Base-by-base conservation (phyloP, 2,113 vertebrate genomes). In the Platichthys stellatus region DNA sequence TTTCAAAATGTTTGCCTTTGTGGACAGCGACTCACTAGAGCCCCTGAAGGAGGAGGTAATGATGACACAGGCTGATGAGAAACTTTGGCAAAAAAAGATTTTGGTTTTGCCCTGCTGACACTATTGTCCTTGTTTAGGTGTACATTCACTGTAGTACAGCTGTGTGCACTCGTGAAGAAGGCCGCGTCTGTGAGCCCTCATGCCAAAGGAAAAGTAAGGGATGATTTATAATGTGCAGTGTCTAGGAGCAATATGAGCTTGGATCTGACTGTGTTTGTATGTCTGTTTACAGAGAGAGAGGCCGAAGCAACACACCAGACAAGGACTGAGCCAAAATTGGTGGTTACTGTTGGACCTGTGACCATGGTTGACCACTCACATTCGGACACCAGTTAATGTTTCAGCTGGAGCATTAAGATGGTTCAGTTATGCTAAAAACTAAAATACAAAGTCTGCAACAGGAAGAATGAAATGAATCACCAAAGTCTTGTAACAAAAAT, bases 81-180 rank as follows among this genome's bases (percentile, higher is more conserved):
- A 24, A 61, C 14, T 21, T 2, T 18, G 38, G 17, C 53, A 49
- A 4, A 2, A 8, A 12, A 61, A 69, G 49, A 20, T 2, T 17
- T 17, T 53, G 23, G 11, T 24, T 17, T 53, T 49, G n/a, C 17
- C 35, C 20, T 53, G 24, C 47, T 24, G 62, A 87, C 24, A 59
- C 4, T 43, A 17, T 67, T 67, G 62, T 69, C 26, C 13, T 61
- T 69, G 28, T 75, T 35, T 45, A 91, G 91, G 56, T 92, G 49
- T 92, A 83, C 76, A 75, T 92, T 73, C 91, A 92, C 76, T 92
- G 91, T 63, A 92, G 88, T 49, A 88, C 91, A 76, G 47, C 80
- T 13, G 70, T 91, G 43, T 92, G 90, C 4, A 15, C 40, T 45
- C 6, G 47, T 49, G 20, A 14, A 28, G 10, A 11, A 0, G 81